Percentiles rank a stretch among this genome's conserved stretches.
phyloP scores from a whole-genome alignment of 1,140 invertebrate species.

The Chrysopa pallens region DNA sequence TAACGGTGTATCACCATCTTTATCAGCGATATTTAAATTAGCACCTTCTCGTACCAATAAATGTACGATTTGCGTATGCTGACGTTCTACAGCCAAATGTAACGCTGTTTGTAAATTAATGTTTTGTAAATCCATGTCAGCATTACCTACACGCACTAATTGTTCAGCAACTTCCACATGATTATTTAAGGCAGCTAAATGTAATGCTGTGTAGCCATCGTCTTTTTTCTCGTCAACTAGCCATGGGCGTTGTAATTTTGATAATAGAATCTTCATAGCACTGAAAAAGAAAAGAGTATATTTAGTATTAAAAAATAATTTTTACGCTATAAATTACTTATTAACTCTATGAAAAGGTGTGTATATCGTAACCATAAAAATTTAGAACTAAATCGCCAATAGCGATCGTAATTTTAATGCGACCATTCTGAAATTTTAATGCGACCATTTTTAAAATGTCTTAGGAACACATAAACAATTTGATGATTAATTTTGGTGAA shows the following conservation, averaged over 20 bases:
- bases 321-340: too few species aligned
- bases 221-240: constrained; percentile 97
- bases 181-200: constrained; percentile 91
- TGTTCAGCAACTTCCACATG: constrained; percentile 93
- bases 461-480: too few species aligned
- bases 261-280: constrained; percentile 85
- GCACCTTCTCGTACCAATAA: constrained; percentile 81
- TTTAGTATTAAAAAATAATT: too few species aligned
- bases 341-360: too few species aligned
- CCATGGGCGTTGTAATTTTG: constrained; percentile 84
- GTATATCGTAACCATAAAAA: too few species aligned
- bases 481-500: too few species aligned
- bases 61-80: constrained; percentile 88
- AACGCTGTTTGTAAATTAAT: constrained; percentile 92
- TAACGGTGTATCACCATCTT: constrained; percentile 88
- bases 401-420: too few species aligned
- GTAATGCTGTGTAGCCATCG: constrained; percentile 91
- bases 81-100: constrained; percentile 86
- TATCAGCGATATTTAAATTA: constrained; percentile 87
- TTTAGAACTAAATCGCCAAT: too few species aligned
- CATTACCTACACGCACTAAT: constrained; percentile 68
- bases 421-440: too few species aligned
- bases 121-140: constrained; percentile 84
- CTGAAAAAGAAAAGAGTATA: constrained; percentile 34
- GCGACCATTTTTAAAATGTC: too few species aligned